Percentiles rank a stretch among this genome's conserved stretches.
phyloP scores from a whole-genome alignment of 2,113 vertebrate genomes.

The Archilochus colubris region DNA sequence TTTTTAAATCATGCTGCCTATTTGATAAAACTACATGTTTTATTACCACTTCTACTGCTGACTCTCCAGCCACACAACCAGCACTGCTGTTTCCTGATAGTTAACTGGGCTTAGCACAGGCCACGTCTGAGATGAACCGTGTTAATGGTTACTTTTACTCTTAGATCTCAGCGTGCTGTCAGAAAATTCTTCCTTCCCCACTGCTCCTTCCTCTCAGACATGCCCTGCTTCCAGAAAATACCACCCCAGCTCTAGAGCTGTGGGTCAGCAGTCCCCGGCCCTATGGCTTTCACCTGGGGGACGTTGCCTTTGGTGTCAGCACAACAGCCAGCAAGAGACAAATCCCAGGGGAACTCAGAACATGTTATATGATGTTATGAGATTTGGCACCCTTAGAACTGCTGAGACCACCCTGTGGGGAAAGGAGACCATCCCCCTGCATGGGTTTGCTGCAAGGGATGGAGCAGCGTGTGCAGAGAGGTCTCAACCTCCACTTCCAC shows the following conservation, averaged over 20 bases:
- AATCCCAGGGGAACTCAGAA: neutral
- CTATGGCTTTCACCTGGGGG: neutral
- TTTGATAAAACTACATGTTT: neutral
- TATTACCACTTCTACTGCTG: neutral
- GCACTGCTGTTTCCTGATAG: neutral
- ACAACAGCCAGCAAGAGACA: neutral
- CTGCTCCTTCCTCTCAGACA: neutral
- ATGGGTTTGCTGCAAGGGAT: neutral
- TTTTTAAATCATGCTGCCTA: neutral
- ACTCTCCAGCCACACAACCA: neutral
- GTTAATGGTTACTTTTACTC: neutral
- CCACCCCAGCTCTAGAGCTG: neutral
- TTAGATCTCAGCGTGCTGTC: neutral
- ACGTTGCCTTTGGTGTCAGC: neutral
- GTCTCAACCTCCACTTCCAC: accelerated
- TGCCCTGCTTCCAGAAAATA: neutral
- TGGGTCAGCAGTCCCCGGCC: neutral
- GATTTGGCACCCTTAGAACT: neutral
- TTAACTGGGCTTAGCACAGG: neutral
- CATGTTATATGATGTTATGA: accelerated
- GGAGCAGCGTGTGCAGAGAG: accelerated
- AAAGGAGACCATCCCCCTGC: accelerated
- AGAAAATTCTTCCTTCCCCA: neutral
- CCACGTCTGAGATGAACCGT: accelerated
- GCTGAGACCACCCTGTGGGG: neutral